Evolutionary conservation across 2,797 vertebrate species (phyloP).

Genomic region (Meriones psammophilus): DNA sequence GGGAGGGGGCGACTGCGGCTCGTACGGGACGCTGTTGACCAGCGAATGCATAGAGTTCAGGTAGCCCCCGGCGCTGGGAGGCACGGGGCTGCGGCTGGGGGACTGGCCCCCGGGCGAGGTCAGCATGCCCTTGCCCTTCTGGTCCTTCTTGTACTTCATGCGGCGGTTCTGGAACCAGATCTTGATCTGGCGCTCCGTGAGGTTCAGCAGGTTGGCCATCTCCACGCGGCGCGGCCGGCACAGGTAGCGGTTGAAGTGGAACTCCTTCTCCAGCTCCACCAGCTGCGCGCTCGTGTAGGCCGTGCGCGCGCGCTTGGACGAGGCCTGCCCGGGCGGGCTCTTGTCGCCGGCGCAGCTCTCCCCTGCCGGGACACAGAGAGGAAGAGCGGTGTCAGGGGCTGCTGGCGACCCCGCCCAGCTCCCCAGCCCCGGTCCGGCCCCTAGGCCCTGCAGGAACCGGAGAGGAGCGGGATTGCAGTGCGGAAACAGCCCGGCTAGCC

Average conservation of each 20-base stretch:
- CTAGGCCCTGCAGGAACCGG: not conserved
- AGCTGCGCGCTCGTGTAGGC: constrained; percentile 99
- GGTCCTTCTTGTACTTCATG: constrained; percentile 99
- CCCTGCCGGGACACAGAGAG: constrained; percentile 92
- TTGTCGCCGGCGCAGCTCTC: constrained; percentile 98
- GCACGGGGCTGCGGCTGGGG: constrained; percentile 94
- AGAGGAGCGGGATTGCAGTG: not conserved
- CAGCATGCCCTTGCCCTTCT: constrained; percentile 98
- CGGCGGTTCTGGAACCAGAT: constrained; percentile 99
- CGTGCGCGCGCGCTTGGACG: constrained; percentile 97
- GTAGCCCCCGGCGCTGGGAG: constrained; percentile 92
- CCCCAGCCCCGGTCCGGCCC: constrained; percentile 41
- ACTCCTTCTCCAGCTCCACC: constrained; percentile 99
- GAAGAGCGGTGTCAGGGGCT: constrained; percentile 80
- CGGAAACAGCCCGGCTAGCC: not conserved
- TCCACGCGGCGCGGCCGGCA: constrained; percentile 97
- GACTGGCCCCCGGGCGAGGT: constrained; percentile 97
- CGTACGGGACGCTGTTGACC: constrained; percentile 97
- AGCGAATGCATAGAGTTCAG: constrained; percentile 99
- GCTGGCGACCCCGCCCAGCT: constrained; percentile 45
- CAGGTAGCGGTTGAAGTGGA: constrained; percentile 99
- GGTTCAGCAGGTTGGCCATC: constrained; percentile 99
- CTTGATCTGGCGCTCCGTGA: constrained; percentile 99
- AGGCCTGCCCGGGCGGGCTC: constrained; percentile 96
- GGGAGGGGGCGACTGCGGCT: constrained; percentile 95